phyloP scores from a whole-genome alignment of 1,140 invertebrate species.

The Lordiphosa stackelbergi region DNA sequence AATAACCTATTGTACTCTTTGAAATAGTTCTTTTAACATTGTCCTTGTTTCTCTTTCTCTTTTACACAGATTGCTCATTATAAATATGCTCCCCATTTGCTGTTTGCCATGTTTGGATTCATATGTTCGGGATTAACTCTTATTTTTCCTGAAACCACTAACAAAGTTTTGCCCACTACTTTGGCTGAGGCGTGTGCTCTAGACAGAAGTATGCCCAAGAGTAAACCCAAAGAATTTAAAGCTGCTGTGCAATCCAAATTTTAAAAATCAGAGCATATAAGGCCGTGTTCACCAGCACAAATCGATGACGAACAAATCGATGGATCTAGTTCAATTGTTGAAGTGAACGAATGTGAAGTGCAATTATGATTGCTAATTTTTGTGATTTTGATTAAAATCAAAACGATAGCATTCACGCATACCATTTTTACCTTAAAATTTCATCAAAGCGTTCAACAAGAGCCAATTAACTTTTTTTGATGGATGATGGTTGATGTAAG shows the following conservation, averaged over 20 bases:
- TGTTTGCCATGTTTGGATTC: conserved; percentile 81
- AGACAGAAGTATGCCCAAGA: conserved; percentile 51
- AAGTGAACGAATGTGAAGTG: no score
- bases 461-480: no score
- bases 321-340: no score
- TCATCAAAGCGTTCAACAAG: no score
- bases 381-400: no score
- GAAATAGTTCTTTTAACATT: background rate
- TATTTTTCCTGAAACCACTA: conserved; percentile 83
- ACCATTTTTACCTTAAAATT: no score
- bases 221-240: conserved; percentile 15
- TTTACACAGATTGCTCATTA: conserved; percentile 77
- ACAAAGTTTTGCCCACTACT: conserved; percentile 82
- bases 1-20: background rate
- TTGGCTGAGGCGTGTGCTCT: conserved; percentile 82
- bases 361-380: no score
- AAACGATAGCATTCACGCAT: no score
- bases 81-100: conserved; percentile 80
- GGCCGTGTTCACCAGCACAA: no score
- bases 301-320: no score
- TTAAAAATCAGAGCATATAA: background rate
- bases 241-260: conserved; percentile 31
- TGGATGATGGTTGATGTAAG: no score
- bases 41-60: background rate
- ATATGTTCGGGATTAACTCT: conserved; percentile 80